Evolutionary conservation across 1,140 invertebrate genomes (phyloP), one percentile per base, ranked within the genome.

Genomic region (Drosophila varians): DNA sequence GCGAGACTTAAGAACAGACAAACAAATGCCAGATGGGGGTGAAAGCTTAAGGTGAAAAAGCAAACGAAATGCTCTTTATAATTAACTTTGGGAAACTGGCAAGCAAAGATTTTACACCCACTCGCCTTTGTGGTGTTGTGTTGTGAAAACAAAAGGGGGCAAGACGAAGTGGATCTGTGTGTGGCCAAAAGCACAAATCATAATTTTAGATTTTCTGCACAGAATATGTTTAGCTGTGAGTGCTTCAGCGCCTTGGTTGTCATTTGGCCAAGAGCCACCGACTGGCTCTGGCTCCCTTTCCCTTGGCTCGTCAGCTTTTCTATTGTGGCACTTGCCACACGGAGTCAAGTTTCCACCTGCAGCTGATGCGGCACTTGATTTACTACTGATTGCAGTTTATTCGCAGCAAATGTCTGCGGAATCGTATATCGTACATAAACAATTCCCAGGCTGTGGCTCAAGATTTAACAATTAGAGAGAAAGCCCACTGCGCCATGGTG

Each of bases 371-470:
- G 38, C 66, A 68, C 80, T 79, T 84, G 77, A 86, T 86, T 86
- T 87, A 86, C 82, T 77, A 57, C 62, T 86, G 82, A 87, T 86
- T 82, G 71, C 82, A 86, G 65, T 70, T 80, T 80, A 87, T 87
- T 80, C 76, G 58, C 49, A 36, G 42, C 61, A 60, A 64, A 42
- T 68, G 70, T 68, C 65, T 58, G 57, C 57, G 73, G 54, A 57
- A 56, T 70, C 45, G 18, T 11, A 31, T 51, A 65, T 73, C 61
- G 6, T 12, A 78, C 54, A 72, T 54, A 36, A 46, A 40, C 26
- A 49, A 46, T 34, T 72, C 47, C 28, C 69, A 26, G 36, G 11
- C 16, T 60, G 49, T 28, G 45, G 26, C 56, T 61, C 38, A 64
- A 34, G 58, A 47, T 43, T 52, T 55, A 36, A 57, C 62, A 71